These are phyloP conservation scores for Lycaon pictus DNA, from an alignment of 2,113 vertebrate species.

Conservation along the genomic window DNA sequence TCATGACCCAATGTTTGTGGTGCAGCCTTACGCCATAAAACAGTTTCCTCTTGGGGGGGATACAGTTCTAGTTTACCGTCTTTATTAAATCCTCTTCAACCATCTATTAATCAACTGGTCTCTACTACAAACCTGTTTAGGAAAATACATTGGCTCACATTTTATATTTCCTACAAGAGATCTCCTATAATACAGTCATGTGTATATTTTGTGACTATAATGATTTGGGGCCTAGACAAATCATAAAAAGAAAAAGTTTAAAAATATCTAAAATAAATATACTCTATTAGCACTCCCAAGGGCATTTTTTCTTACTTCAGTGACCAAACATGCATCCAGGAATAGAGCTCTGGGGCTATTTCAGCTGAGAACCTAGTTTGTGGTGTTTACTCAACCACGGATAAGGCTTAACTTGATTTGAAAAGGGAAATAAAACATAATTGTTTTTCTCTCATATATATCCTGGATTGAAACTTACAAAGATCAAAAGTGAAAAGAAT, in stretches of 20 bases:
- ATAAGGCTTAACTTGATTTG: not conserved
- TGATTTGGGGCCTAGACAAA: not conserved
- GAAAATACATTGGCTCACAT: not conserved
- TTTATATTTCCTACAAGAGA: not conserved
- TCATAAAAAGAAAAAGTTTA: not conserved
- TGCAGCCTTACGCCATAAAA: not conserved
- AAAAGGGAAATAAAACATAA: not conserved
- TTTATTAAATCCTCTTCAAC: not conserved
- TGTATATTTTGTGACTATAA: not conserved
- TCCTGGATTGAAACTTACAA: not conserved
- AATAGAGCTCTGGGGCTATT: not conserved
- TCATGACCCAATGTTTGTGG: not conserved
- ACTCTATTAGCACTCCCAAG: not conserved
- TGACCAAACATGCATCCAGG: not conserved
- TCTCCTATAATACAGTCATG: not conserved
- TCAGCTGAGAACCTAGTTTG: not conserved
- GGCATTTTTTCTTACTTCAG: not conserved
- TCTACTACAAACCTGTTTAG: not conserved
- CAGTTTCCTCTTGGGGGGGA: not conserved
- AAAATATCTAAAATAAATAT: not conserved
- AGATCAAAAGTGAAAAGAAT: not conserved
- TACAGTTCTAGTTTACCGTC: not conserved
- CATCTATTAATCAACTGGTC: not conserved
- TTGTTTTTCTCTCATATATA: not conserved
- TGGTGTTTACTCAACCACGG: not conserved